Conservation (phyloP, 2,113 vertebrate species). For the Fulica atra region DNA sequence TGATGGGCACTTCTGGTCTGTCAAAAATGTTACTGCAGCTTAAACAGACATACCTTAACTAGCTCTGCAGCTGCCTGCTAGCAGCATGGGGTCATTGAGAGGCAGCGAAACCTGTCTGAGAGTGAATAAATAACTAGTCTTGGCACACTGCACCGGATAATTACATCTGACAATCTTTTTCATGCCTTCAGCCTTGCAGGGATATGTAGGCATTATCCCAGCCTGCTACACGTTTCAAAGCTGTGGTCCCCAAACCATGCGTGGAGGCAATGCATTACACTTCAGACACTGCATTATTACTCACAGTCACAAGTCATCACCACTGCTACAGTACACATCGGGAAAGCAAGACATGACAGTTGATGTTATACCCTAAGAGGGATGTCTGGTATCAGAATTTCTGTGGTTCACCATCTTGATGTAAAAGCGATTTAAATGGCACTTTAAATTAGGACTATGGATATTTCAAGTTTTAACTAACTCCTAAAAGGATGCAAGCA, state of each 20-base stretch:
- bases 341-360: not conserved
- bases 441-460: not conserved
- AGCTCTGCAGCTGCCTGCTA: slow-evolving; percentile 9
- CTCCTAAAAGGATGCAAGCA: not conserved
- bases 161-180: slow-evolving; percentile 36
- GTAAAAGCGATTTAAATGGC: not conserved
- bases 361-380: not conserved
- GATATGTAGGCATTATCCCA: not conserved
- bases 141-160: slow-evolving; percentile 23
- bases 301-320: not conserved
- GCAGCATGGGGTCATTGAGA: slow-evolving; percentile 13
- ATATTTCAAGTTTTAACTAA: not conserved
- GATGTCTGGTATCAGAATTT: not conserved
- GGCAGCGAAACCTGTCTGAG: slow-evolving; percentile 24
- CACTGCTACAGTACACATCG: not conserved
- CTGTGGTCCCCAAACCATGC: not conserved
- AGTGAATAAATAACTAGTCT: slow-evolving; percentile 38
- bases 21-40: not conserved
- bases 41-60: not conserved
- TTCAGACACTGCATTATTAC: not conserved
- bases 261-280: not conserved
- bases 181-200: not conserved
- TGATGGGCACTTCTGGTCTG: not conserved
- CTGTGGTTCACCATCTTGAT: not conserved
- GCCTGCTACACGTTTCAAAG: not conserved